Evolutionary conservation across 2,888 invertebrate genomes (phyloP).

Genomic region (Macaria liturata): DNA sequence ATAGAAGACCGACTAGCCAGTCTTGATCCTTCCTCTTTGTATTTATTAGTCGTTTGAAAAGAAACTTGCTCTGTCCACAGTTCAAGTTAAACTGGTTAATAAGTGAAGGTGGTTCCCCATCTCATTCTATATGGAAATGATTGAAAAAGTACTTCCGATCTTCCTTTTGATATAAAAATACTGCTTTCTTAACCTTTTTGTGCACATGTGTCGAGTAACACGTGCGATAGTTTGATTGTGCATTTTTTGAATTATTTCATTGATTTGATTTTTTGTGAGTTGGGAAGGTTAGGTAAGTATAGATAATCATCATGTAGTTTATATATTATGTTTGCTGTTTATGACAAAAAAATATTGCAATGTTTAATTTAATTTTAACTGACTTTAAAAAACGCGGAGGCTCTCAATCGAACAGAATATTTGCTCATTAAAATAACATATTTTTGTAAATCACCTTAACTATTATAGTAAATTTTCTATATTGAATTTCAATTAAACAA

Average conservation of each 20-base stretch:
- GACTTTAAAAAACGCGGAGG: too few relatives aligned
- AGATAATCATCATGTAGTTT: too few relatives aligned
- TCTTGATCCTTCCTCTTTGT: slow-evolving; percentile 4
- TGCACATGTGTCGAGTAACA: slow-evolving; percentile 49
- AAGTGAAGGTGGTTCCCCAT: slow-evolving; percentile 19
- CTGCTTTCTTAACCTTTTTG: slow-evolving; percentile 36
- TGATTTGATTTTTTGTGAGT: slow-evolving; percentile 34
- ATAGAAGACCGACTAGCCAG: slow-evolving; percentile 10
- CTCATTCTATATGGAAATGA: slow-evolving; percentile 18
- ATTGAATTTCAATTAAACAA: too few relatives aligned
- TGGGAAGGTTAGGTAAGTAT: neutral
- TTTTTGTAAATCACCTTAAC: too few relatives aligned
- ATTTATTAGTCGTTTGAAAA: slow-evolving; percentile 6
- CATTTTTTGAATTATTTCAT: slow-evolving; percentile 37
- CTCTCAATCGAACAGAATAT: too few relatives aligned
- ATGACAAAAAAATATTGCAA: too few relatives aligned
- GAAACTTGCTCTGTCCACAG: slow-evolving; percentile 20
- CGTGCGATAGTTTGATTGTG: slow-evolving; percentile 47
- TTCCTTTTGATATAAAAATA: slow-evolving; percentile 47
- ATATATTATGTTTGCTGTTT: too few relatives aligned
- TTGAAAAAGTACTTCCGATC: slow-evolving; percentile 50
- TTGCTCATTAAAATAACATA: too few relatives aligned
- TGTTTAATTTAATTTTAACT: too few relatives aligned
- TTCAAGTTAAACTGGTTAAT: slow-evolving; percentile 17
- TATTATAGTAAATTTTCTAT: too few relatives aligned